Base-by-base conservation (phyloP, 2,888 invertebrate genomes). In the Cataglyphis rosenhaueri region DNA sequence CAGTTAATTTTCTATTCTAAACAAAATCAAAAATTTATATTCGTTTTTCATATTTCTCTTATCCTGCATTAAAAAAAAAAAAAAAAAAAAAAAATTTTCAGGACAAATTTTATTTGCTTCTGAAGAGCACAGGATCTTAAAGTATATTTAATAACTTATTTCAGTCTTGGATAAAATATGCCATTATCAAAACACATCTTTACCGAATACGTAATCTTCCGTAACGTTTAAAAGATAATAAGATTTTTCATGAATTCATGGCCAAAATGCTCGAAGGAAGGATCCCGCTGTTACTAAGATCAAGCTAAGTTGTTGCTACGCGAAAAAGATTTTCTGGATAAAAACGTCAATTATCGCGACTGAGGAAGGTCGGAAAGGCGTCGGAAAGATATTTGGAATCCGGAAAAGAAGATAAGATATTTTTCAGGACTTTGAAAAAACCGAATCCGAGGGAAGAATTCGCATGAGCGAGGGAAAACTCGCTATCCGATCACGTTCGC, bases 61-160 rank as follows among this genome's bases (percentile, higher is more conserved):
- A 55, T 70, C 2, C 3, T 9, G 21, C 8, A 59, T 6, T 71
- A 57, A 71, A 70, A 15, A 57, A 57, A 21, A 38, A 25, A 25
- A 25, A 25, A 25, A 25, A 25, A n/a, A n/a, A n/a, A n/a, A n/a
- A n/a, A n/a, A n/a, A n/a, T 57, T 15, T 3, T 59, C 6, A 48
- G 18, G 44, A 15, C 18, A 48, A 48, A 68, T 52, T 3, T 18
- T 29, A 9, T 38, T 0, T 59, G 18, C 57, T 0, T 18, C 25
- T 10, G 35, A 21, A 35, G 9, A n/a, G 3, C 1, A 70, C 3
- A 55, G 4, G n/a, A 1, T 3, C 8, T 32, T 44, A 35, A 57
- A 66, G 1, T 57, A 68, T 59, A 78, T 66, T 68, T 57, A 76
- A 76, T 57, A 76, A 76, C 9, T 65, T n/a, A n/a, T 32, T n/a